Evolutionary conservation across 2,113 vertebrate genomes (phyloP).

Genomic region (Peromyscus maniculatus): DNA sequence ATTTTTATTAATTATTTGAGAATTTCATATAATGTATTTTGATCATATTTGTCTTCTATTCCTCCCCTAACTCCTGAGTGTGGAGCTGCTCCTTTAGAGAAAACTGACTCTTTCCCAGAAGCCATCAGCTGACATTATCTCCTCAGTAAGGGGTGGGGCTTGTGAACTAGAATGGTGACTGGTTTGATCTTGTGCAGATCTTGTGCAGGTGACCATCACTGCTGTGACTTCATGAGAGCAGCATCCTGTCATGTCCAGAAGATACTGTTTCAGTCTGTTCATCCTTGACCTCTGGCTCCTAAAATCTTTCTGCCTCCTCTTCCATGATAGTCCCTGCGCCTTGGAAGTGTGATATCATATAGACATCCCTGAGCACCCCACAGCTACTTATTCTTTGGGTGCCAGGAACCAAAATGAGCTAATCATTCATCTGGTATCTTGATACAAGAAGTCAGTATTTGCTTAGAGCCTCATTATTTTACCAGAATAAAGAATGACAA

Average conservation of each 20-base stretch:
- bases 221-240: background rate
- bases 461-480: background rate
- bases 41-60: background rate
- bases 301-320: background rate
- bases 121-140: background rate
- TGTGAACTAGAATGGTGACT: background rate
- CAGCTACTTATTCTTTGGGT: background rate
- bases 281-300: background rate
- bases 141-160: background rate
- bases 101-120: background rate
- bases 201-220: background rate
- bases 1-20: background rate
- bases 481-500: conserved; percentile 1
- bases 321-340: background rate
- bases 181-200: background rate
- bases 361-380: background rate
- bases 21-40: background rate
- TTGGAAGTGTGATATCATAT: background rate
- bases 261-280: background rate
- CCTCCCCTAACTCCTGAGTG: background rate
- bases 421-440: background rate
- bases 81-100: background rate
- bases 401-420: background rate
- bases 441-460: conserved; percentile 34
- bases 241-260: background rate